Base-by-base conservation (phyloP, 2,888 invertebrate genomes). In the Lepas anatifera region DNA sequence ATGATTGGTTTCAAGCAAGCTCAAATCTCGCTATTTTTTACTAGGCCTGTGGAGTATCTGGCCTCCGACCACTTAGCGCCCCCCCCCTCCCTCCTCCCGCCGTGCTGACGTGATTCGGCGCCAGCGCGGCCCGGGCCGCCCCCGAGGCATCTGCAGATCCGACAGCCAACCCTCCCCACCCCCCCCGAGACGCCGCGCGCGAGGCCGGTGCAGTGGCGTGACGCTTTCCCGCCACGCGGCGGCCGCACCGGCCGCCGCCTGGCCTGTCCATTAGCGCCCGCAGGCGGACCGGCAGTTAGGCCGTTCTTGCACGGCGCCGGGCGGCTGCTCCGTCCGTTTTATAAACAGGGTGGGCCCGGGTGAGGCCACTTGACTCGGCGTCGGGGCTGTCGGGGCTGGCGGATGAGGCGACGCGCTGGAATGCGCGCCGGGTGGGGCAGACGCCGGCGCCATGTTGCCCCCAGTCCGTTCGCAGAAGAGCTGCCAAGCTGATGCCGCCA, bases 331-430 rank as follows among this genome's bases (percentile, higher is more conserved):
- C 58, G 32, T 11, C 58, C 58, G 58, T 32, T 58, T 58, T 58
- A 58, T 58, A 58, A 58, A 58, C 58, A 58, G 58, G 58, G 58
- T 58, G 58, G 58, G 32, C 58, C n/a, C 32, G 58, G 58, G 18
- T 27, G 58, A 58, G 58, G 58, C 58, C 58, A 58, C 58, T 58
- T 58, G 58, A 58, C 58, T 7, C 3, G 27, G 58, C 58, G 58
- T 18, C 32, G 8, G 58, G 13, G 58, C 29, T 32, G 58, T 6
- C 32, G 58, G 13, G 29, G 52, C 29, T 29, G 32, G 32, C 58
- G 58, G 32, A 7, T 8, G n/a, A 27, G n/a, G n/a, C n/a, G n/a
- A n/a, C n/a, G n/a, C n/a, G n/a, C n/a, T n/a, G 52, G 58, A 32
- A 58, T 58, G 58, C 58, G 22, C 58, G 58, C 58, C 58, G 58